A percentile compares a stretch with the other conserved stretches of the same genome.
Conservation (phyloP, 2,888 invertebrate species). For the Cyaniris semiargus region DNA sequence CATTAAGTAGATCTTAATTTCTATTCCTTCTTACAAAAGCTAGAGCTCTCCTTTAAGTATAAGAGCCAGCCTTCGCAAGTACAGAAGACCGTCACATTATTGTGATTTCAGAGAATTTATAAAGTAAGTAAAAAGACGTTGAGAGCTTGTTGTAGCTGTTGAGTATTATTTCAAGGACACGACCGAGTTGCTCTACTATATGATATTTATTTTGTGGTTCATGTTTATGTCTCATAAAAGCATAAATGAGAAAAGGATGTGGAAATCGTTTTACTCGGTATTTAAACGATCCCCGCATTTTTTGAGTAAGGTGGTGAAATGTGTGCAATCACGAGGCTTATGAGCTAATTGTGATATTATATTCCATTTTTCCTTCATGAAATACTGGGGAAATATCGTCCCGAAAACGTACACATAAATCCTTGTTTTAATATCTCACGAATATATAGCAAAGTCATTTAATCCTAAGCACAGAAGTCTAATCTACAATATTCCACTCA, state of each 20-base stretch:
- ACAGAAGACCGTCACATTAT: no score
- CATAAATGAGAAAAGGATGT: conserved; percentile 1
- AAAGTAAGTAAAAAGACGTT: no score
- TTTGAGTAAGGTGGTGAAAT: background rate
- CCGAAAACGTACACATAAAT: background rate
- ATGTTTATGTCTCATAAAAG: conserved; percentile 20
- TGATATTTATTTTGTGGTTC: background rate
- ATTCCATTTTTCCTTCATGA: background rate
- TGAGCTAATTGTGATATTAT: background rate
- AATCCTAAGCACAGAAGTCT: background rate
- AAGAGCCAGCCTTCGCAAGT: no score
- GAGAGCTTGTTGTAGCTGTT: no score
- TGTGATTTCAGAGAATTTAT: no score
- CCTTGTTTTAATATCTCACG: background rate
- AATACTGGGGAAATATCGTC: background rate
- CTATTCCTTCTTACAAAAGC: no score
- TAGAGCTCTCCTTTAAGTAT: no score
- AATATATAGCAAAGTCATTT: background rate
- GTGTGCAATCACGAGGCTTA: background rate
- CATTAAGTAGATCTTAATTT: no score
- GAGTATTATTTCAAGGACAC: background rate
- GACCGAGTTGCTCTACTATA: background rate
- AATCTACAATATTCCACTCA: background rate
- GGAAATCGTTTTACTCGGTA: background rate
- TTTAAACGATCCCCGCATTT: background rate